These are phyloP conservation scores for Agrotis puta DNA, from an alignment of 2,888 invertebrate species.

Conservation along the genomic window DNA sequence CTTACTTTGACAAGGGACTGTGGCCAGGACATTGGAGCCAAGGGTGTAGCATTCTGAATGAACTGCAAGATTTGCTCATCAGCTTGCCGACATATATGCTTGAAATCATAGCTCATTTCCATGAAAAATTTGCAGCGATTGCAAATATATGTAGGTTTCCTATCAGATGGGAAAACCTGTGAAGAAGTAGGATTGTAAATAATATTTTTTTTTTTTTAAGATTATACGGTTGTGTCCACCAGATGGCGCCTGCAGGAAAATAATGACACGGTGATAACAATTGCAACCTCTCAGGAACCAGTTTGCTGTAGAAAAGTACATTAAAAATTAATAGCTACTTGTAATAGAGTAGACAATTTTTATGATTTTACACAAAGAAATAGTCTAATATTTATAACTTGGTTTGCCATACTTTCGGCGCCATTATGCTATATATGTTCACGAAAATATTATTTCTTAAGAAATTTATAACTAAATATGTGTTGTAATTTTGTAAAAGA, in stretches of 20 bases:
- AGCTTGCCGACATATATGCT: constrained; percentile 94
- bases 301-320: neutral
- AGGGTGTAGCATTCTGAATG: constrained; percentile 92
- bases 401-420: constrained; percentile 53
- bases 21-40: constrained; percentile 89
- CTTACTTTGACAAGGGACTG: constrained; percentile 83
- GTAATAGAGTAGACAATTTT: neutral
- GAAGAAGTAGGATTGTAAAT: constrained; percentile 30
- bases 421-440: constrained; percentile 56
- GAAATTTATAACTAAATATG: constrained; percentile 13
- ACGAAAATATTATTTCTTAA: constrained; percentile 26
- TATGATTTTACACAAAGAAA: neutral
- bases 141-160: constrained; percentile 94
- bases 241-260: constrained; percentile 66
- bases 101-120: constrained; percentile 93
- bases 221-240: constrained; percentile 32
- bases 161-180: constrained; percentile 92
- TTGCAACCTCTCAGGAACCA: neutral
- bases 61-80: constrained; percentile 93
- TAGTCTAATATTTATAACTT: constrained; percentile 32
- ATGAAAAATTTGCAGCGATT: constrained; percentile 93
- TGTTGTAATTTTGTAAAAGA: constrained; percentile 15
- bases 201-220: neutral
- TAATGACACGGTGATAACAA: constrained; percentile 28
- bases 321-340: neutral